These are phyloP conservation scores for Panzeria rudis DNA, from an alignment of 2,888 invertebrate species.

Conservation along the genomic window DNA sequence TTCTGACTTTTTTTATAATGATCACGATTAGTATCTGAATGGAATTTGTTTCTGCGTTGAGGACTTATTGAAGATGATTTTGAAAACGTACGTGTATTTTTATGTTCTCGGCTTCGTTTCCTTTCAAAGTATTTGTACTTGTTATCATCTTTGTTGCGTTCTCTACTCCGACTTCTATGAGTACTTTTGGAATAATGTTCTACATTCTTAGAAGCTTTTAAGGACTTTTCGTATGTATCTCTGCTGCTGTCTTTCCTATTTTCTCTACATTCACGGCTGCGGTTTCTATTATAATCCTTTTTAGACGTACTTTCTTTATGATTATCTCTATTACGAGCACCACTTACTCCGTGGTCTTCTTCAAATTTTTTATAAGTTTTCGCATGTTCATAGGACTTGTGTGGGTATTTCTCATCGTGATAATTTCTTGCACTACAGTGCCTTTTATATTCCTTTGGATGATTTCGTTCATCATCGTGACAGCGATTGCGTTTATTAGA, in stretches of 20 bases:
- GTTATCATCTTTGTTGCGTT: background rate
- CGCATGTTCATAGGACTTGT: background rate
- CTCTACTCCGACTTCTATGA: constrained; percentile 25
- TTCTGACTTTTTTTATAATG: background rate
- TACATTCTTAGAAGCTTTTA: constrained; percentile 23
- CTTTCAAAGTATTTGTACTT: background rate
- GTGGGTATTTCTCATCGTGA: background rate
- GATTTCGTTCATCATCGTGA: background rate
- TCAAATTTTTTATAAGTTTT: background rate
- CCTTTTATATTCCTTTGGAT: constrained; percentile 10
- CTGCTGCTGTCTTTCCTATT: background rate
- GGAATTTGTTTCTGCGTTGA: background rate
- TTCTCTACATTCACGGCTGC: constrained; percentile 8
- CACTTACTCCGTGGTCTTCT: background rate
- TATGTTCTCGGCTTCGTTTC: background rate
- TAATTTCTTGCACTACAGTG: background rate
- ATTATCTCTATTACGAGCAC: background rate
- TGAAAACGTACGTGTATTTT: background rate
- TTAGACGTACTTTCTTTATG: background rate
- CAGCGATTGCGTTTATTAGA: background rate
- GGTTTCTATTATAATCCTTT: background rate
- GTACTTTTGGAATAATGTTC: background rate
- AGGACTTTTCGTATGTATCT: background rate
- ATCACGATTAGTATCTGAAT: background rate
- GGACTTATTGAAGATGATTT: constrained; percentile 21